Evolutionary conservation across 2,797 vertebrate genomes (phyloP).

Genomic region (Microchirus variegatus): DNA sequence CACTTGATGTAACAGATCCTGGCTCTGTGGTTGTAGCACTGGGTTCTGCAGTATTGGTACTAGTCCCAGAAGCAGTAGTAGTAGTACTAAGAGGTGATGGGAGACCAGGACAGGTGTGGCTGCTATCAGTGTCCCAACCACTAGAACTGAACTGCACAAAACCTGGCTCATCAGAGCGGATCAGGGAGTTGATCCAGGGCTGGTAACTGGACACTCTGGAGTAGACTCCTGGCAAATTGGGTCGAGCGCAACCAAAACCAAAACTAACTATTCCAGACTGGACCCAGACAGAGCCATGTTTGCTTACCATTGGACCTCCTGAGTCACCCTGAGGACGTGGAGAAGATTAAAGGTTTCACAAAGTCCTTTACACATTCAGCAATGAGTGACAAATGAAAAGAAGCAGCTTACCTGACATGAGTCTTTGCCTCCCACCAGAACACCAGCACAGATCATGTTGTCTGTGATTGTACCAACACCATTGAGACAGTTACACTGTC

Average conservation of each 20-base stretch:
- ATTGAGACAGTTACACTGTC: conserved; percentile 62
- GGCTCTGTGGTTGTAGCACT: too few relatives aligned
- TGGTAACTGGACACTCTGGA: conserved; percentile 71
- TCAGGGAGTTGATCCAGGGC: conserved; percentile 61
- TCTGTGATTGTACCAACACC: conserved; percentile 18
- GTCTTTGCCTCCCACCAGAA: conserved; percentile 66
- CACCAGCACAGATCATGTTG: conserved; percentile 76
- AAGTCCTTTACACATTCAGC: not conserved
- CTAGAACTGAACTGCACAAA: conserved; percentile 63
- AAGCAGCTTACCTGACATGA: conserved; percentile 61
- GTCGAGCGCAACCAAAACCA: conserved; percentile 65
- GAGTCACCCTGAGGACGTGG: conserved; percentile 54
- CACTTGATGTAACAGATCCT: too few relatives aligned
- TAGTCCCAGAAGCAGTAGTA: too few relatives aligned
- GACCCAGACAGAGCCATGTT: conserved; percentile 57
- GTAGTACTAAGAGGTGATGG: not conserved
- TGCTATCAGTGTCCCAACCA: conserved; percentile 57
- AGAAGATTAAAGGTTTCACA: not conserved
- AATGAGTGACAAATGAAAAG: not conserved
- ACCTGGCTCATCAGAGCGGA: conserved; percentile 55
- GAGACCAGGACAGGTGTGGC: conserved; percentile 36
- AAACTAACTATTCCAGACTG: conserved; percentile 73
- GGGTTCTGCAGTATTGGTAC: too few relatives aligned
- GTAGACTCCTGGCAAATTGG: conserved; percentile 66
- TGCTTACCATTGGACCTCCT: conserved; percentile 69